Percentiles rank a stretch among this genome's conserved stretches.
Conservation (phyloP, 2,888 invertebrate genomes). For the Sarcophaga carnaria region DNA sequence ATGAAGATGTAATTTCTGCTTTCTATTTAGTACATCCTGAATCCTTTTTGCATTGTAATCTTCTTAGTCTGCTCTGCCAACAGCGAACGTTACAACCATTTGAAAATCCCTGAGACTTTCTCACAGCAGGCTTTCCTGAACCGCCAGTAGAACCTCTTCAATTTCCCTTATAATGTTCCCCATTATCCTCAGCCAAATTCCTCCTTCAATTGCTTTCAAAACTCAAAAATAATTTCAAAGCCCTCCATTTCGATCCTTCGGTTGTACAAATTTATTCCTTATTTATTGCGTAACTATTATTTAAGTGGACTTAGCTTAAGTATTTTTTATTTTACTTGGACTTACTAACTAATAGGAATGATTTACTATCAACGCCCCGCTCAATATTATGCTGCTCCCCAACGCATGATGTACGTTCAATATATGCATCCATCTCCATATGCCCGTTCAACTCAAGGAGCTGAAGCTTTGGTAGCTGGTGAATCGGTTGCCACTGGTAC, state of each 20-base stretch:
- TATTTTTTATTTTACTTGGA: background rate
- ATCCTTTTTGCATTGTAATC: too few relatives aligned
- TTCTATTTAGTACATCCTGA: too few relatives aligned
- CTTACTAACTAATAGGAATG: constrained; percentile 74
- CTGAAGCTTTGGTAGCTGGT: constrained; percentile 81
- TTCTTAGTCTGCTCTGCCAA: too few relatives aligned
- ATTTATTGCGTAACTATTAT: background rate
- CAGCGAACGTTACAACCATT: too few relatives aligned
- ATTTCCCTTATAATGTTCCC: too few relatives aligned
- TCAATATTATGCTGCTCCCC: constrained; percentile 74
- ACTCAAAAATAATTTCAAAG: background rate
- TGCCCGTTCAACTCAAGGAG: constrained; percentile 78
- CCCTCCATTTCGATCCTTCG: background rate
- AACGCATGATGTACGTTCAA: constrained; percentile 80
- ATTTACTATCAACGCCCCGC: constrained; percentile 79
- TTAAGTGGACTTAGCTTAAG: background rate
- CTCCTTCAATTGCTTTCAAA: background rate
- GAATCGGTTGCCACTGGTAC: constrained; percentile 80
- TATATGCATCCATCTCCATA: constrained; percentile 79
- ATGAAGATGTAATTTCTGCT: too few relatives aligned
- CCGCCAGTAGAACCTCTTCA: too few relatives aligned
- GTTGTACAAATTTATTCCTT: constrained; percentile 25
- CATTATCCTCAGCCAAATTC: too few relatives aligned
- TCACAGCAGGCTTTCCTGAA: too few relatives aligned
- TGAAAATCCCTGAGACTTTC: too few relatives aligned